Conservation (phyloP, 2,113 vertebrate species). For the Chrysochloris asiatica region DNA sequence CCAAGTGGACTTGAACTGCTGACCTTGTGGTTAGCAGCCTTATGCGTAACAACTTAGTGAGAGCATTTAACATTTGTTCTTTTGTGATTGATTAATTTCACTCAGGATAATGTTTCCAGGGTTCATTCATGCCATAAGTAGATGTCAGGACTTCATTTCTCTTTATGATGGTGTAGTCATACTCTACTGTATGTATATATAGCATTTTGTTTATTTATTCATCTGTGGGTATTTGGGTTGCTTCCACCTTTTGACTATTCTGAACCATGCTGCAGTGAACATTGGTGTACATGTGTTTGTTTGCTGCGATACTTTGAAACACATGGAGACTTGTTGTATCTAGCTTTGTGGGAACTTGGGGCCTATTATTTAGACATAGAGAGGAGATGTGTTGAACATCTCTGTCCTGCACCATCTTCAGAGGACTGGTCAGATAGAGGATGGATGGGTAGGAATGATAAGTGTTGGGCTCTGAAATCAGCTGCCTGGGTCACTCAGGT, state of each 20-base stretch:
- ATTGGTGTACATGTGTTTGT: not conserved
- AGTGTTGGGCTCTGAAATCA: not conserved
- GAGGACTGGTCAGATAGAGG: not conserved
- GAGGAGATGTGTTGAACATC: not conserved
- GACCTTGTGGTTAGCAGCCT: too few species aligned
- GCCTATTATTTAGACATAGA: not conserved
- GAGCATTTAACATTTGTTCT: not conserved
- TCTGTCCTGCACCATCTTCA: not conserved
- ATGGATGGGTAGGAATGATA: too few species aligned
- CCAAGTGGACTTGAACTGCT: too few species aligned
- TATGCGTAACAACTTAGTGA: not conserved
- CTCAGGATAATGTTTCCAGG: too few species aligned
- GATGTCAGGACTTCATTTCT: not conserved
- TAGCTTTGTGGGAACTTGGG: not conserved
- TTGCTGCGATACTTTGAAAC: not conserved
- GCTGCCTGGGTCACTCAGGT: not conserved
- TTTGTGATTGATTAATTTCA: not conserved
- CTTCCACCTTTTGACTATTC: not conserved
- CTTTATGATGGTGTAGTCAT: not conserved
- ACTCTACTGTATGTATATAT: not conserved
- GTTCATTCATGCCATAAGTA: not conserved
- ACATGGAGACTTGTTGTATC: accelerated
- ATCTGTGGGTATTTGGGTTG: not conserved
- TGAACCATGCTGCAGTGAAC: not conserved
- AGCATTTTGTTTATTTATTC: not conserved